Conservation (phyloP, 2,797 vertebrate genomes). For the Cichlasoma orientale region DNA sequence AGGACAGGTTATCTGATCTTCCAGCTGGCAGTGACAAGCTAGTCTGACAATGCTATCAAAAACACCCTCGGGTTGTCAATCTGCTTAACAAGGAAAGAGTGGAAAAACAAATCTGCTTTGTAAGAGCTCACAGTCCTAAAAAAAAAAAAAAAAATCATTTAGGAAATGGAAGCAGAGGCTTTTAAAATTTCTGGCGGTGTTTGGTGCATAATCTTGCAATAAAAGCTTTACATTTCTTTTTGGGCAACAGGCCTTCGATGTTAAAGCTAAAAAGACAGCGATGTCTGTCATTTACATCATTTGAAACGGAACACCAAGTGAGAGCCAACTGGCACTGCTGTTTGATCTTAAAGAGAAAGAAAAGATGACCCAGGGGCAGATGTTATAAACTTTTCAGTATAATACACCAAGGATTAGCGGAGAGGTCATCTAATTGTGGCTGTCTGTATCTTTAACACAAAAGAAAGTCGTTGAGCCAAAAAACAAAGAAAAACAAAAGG, state of each 20-base stretch:
- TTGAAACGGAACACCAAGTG: slow-evolving; percentile 7
- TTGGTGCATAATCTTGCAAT: background rate
- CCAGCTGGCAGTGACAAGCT: slow-evolving; percentile 39
- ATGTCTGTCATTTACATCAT: slow-evolving; percentile 12
- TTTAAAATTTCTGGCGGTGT: background rate
- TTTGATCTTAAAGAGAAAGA: slow-evolving; percentile 24
- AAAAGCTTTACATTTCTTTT: background rate
- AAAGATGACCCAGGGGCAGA: slow-evolving; percentile 35
- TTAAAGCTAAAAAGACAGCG: background rate
- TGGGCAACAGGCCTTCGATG: background rate
- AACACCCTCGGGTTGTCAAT: slow-evolving; percentile 50
- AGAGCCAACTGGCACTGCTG: background rate
- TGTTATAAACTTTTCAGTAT: slow-evolving; percentile 14
- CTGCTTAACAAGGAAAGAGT: slow-evolving; percentile 18
- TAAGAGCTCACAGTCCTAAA: background rate
- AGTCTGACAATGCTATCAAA: slow-evolving; percentile 49
- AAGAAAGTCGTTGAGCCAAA: slow-evolving; percentile 2
- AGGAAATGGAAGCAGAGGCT: background rate
- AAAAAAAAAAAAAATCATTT: background rate
- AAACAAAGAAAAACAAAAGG: background rate
- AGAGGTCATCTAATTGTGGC: slow-evolving; percentile 12
- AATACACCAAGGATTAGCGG: slow-evolving; percentile 27
- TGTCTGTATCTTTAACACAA: slow-evolving; percentile 26
- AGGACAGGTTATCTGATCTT: slow-evolving; percentile 51
- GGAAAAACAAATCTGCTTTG: background rate